Base-by-base conservation (phyloP, 2,797 vertebrate genomes). In the Garrulus glandarius region DNA sequence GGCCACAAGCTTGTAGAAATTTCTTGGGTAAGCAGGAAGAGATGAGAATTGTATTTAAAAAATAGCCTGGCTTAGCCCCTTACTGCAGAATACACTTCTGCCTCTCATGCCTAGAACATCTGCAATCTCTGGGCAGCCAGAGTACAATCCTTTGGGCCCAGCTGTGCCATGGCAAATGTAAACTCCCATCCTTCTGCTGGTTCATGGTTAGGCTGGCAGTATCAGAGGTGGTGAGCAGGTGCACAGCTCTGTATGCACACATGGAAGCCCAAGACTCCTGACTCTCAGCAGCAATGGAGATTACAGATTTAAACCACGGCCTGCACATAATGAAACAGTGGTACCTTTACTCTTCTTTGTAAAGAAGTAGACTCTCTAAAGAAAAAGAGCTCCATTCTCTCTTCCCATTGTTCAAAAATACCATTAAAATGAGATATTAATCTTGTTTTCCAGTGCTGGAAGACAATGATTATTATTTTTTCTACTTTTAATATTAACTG, bases 401-500 rank as follows among this genome's bases (percentile, higher is more conserved):
- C 23, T 61, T 72, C 18, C 20, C 8, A 17, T 72, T 5, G 14
- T 85, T 61, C 32, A 69, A 94, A 71, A 85, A 83, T 78, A 36
- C n/a, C 21, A 47, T 83, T 83, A 65, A 72, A 92, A 76, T 5
- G 52, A 74, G 23, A 92, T 12, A 44, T 52, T 53, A 78, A 88
- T 87, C 39, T 84, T 79, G 37, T 82, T 78, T 6, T 71, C 87
- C 72, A 47, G 17, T 68, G 29, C 47, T 77, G 46, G 64, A 92
- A 88, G 50, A 81, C 55, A 61, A 37, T 65, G n/a, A 88, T 84
- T 75, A 57, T 76, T 88, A 53, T 72, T 78, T 84, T 91, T 95
- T 71, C 46, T 4, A 0, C 26, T 47, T 84, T 92, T 94, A 77
- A 27, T 90, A 92, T 78, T 89, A 92, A 63, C 23, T 41, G 53